phyloP scores from a whole-genome alignment of 2,888 invertebrate species.

The Tiliacea aurago region DNA sequence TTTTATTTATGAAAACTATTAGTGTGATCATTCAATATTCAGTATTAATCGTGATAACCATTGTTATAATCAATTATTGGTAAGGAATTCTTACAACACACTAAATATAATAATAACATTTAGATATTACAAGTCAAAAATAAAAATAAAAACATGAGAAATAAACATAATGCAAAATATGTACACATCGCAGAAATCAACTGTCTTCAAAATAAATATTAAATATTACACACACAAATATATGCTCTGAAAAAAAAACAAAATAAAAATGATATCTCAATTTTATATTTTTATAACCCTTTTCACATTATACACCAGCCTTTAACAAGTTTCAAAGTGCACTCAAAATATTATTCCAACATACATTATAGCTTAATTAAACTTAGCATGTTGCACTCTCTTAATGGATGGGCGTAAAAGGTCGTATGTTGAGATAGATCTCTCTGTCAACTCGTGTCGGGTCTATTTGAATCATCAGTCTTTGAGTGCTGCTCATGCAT shows the following conservation, averaged over 20 bases:
- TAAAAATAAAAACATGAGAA: too few species aligned
- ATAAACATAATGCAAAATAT: too few species aligned
- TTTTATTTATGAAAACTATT: neutral
- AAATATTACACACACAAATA: neutral
- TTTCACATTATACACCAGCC: conserved; percentile 3
- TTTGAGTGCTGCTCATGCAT: conserved; percentile 52
- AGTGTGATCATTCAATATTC: neutral
- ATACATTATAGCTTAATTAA: conserved; percentile 52
- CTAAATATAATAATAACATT: neutral
- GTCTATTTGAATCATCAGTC: conserved; percentile 3
- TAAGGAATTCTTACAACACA: neutral
- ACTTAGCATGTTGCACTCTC: conserved; percentile 29
- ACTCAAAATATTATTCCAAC: conserved; percentile 54
- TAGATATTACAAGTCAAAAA: neutral
- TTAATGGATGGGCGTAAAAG: neutral
- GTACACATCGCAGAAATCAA: neutral
- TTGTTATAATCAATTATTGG: neutral
- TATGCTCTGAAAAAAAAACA: neutral
- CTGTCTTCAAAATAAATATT: neutral
- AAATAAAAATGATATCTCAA: neutral
- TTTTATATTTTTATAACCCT: neutral
- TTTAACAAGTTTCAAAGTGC: conserved; percentile 33
- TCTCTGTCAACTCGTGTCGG: neutral
- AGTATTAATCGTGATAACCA: neutral
- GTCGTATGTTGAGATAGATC: neutral